Evolutionary conservation across 2,113 vertebrate species (phyloP).

Genomic region (Platanista minor): DNA sequence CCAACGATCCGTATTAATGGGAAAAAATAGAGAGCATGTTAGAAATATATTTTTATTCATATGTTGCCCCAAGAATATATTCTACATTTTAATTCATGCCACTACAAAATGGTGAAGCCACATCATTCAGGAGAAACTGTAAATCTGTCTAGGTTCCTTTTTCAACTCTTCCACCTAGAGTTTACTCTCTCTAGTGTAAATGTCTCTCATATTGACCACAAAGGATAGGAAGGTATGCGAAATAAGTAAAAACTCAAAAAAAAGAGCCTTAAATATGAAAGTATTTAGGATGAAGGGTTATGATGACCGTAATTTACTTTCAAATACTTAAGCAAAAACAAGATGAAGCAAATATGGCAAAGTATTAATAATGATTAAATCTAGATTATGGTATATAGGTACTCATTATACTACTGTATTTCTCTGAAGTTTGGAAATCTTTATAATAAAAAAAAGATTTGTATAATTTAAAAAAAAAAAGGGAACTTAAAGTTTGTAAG

Average conservation of each 20-base stretch:
- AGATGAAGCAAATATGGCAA: slow-evolving; percentile 1
- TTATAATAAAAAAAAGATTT: neutral
- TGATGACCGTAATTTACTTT: neutral
- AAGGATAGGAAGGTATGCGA: neutral
- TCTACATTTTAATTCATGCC: slow-evolving; percentile 5
- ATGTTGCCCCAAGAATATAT: slow-evolving; percentile 7
- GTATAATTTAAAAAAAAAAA: neutral
- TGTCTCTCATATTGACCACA: neutral
- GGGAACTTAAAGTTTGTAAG: neutral
- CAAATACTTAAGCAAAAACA: slow-evolving; percentile 36
- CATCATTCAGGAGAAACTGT: neutral
- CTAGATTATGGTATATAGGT: neutral
- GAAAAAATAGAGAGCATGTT: neutral
- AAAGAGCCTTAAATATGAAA: neutral
- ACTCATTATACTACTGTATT: neutral
- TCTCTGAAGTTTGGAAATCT: neutral
- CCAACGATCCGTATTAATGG: neutral
- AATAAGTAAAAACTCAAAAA: neutral
- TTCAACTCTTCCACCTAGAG: neutral
- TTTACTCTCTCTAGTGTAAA: neutral
- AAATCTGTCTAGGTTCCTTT: neutral
- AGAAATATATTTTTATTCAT: slow-evolving; percentile 32
- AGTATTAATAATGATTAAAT: slow-evolving; percentile 17
- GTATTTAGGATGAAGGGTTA: neutral
- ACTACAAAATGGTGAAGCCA: neutral